Percentiles rank a stretch among this genome's conserved stretches.
Evolutionary conservation across 2,888 invertebrate species (phyloP).

Genomic region (Eilema caniola): DNA sequence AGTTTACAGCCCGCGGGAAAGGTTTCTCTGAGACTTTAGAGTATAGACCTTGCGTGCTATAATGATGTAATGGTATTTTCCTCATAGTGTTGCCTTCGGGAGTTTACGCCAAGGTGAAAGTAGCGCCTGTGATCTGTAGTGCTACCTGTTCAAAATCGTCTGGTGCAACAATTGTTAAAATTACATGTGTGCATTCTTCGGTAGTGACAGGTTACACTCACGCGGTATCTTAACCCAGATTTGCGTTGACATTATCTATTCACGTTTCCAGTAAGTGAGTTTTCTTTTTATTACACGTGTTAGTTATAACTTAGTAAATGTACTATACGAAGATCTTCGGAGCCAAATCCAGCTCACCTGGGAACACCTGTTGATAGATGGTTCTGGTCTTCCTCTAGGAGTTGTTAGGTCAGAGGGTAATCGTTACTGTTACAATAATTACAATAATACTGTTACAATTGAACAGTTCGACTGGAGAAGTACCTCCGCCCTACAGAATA

Average conservation of each 20-base stretch:
- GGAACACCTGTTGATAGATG: too few relatives aligned
- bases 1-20: slow-evolving; percentile 14
- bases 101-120: slow-evolving; percentile 19
- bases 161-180: slow-evolving; percentile 20
- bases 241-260: slow-evolving; percentile 18
- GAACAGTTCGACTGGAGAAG: too few relatives aligned
- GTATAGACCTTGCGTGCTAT: slow-evolving; percentile 13
- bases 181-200: slow-evolving; percentile 17
- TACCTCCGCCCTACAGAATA: too few relatives aligned
- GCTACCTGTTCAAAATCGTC: background rate
- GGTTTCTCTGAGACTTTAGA: slow-evolving; percentile 7
- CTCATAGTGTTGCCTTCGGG: background rate
- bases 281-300: background rate
- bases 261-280: background rate
- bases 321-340: too few relatives aligned
- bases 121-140: background rate
- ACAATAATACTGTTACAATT: too few relatives aligned
- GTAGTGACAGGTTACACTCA: slow-evolving; percentile 14
- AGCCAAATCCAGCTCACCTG: too few relatives aligned
- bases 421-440: too few relatives aligned
- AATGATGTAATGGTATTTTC: slow-evolving; percentile 16
- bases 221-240: slow-evolving; percentile 25
- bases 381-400: too few relatives aligned
- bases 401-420: too few relatives aligned
- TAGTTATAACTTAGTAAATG: too few relatives aligned